These are phyloP conservation scores for Entomyzon cyanotis DNA, from an alignment of 2,113 vertebrate species.

Conservation along the genomic window DNA sequence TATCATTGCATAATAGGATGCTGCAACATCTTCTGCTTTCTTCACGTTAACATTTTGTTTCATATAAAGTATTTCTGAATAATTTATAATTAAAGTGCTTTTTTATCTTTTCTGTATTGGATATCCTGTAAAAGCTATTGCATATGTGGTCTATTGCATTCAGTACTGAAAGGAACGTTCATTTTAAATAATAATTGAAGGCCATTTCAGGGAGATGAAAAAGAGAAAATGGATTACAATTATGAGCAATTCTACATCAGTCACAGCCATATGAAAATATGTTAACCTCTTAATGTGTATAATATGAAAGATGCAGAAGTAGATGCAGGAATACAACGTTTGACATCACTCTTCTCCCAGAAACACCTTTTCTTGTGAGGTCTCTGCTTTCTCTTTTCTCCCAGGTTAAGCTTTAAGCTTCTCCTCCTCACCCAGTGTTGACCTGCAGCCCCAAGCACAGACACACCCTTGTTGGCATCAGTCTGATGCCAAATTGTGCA, in stretches of 20 bases:
- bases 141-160: not conserved
- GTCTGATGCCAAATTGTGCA: not conserved
- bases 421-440: not conserved
- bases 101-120: conserved; percentile 3
- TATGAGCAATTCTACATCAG: not conserved
- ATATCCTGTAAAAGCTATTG: not conserved
- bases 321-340: not conserved
- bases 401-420: not conserved
- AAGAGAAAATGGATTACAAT: not conserved
- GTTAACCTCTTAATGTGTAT: not conserved
- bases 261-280: not conserved
- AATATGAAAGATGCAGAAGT: not conserved
- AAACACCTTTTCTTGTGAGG: not conserved
- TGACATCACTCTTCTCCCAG: not conserved
- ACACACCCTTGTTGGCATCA: rapidly evolving
- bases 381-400: not conserved
- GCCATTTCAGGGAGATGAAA: not conserved
- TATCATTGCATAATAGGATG: not conserved
- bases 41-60: conserved; percentile 10
- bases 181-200: not conserved
- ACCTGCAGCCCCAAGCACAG: not conserved
- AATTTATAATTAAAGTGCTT: conserved; percentile 48
- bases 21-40: not conserved
- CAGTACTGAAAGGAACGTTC: not conserved
- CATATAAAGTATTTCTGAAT: conserved; percentile 18